A percentile compares a stretch with the other conserved stretches of the same genome.
Evolutionary conservation across 2,113 vertebrate species (phyloP).

Genomic region (human): DNA sequence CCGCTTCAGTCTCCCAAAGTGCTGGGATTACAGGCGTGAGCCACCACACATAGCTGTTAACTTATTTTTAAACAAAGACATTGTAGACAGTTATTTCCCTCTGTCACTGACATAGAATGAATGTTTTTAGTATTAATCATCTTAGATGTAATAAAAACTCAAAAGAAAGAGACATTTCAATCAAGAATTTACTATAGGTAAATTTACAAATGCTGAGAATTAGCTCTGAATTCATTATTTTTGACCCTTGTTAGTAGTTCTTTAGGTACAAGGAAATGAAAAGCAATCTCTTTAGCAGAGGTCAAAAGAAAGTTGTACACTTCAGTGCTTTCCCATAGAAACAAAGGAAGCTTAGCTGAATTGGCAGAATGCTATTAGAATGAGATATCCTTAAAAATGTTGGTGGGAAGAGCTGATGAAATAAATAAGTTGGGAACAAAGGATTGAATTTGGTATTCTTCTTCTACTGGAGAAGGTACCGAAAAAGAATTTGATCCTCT

Average conservation of each 20-base stretch:
- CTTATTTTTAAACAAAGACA: conserved; percentile 50
- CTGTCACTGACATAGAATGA: conserved; percentile 15
- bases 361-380: conserved; percentile 75
- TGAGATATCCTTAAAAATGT: conserved; percentile 78
- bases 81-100: neutral
- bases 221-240: conserved; percentile 70
- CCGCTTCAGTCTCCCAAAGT: too few species aligned
- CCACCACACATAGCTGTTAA: too few species aligned
- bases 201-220: conserved; percentile 70
- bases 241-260: conserved; percentile 70
- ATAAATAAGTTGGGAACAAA: conserved; percentile 81
- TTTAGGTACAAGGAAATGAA: conserved; percentile 73
- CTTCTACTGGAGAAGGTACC: conserved; percentile 40
- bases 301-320: conserved; percentile 77
- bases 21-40: too few species aligned
- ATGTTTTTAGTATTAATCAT: conserved; percentile 73
- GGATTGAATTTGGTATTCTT: conserved; percentile 63
- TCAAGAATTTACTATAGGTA: conserved; percentile 41
- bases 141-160: conserved; percentile 61
- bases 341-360: conserved; percentile 75
- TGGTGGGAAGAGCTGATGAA: conserved; percentile 79
- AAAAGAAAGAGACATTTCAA: conserved; percentile 48
- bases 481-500: conserved; percentile 49
- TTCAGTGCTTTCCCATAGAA: conserved; percentile 78
- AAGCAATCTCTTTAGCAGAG: conserved; percentile 62